Conservation (phyloP, 2,888 invertebrate genomes). For the Dasypolia templi region DNA sequence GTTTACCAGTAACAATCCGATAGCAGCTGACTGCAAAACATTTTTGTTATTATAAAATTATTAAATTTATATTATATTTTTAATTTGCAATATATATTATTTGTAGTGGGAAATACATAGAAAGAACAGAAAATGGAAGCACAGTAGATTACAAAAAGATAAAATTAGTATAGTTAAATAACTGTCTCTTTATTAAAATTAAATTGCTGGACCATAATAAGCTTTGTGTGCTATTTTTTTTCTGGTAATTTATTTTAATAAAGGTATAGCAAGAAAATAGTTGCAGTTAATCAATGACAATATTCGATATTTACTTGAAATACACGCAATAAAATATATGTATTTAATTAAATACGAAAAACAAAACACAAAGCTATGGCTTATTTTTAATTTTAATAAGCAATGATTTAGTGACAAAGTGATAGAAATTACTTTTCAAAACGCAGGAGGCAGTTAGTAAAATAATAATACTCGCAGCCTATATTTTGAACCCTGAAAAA, state of each 20-base stretch:
- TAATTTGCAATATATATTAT: slow-evolving; percentile 67
- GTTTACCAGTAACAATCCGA: slow-evolving; percentile 94
- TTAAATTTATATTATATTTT: slow-evolving; percentile 76
- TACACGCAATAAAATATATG: slow-evolving; percentile 48
- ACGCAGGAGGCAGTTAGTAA: not conserved
- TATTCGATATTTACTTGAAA: slow-evolving; percentile 49
- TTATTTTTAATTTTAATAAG: slow-evolving; percentile 38
- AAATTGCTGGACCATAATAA: not conserved
- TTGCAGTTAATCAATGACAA: slow-evolving; percentile 40
- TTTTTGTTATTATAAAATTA: slow-evolving; percentile 79
- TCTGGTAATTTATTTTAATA: slow-evolving; percentile 42
- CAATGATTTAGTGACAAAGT: slow-evolving; percentile 37
- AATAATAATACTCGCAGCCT: not conserved
- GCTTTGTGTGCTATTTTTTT: not conserved
- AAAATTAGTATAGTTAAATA: slow-evolving; percentile 42
- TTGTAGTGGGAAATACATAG: slow-evolving; percentile 59
- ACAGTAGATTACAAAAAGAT: slow-evolving; percentile 51
- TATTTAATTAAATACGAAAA: slow-evolving; percentile 46
- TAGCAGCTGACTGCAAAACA: slow-evolving; percentile 93
- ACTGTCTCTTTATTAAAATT: slow-evolving; percentile 47
- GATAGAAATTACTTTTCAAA: not conserved
- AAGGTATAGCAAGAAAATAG: slow-evolving; percentile 49
- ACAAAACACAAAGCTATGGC: slow-evolving; percentile 57
- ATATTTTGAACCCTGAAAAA: not conserved
- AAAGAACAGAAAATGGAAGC: slow-evolving; percentile 64